Conservation (phyloP, 1,140 invertebrate genomes). For the Ectropis grisescens region DNA sequence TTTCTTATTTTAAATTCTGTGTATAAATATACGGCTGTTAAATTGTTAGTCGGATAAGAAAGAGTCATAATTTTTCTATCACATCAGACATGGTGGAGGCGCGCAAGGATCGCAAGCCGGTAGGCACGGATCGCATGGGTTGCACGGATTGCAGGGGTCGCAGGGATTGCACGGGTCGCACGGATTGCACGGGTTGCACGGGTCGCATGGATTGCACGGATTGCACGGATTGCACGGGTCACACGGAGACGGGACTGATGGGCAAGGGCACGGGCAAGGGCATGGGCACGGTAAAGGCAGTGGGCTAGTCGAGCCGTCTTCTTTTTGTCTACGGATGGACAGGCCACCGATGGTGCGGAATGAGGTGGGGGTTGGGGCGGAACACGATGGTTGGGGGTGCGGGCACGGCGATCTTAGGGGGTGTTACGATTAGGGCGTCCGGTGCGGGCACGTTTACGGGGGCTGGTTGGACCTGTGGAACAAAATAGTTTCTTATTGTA, state of each 20-base stretch:
- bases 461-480: conserved; percentile 32
- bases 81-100: conserved; percentile 16
- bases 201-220: no score
- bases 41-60: conserved; percentile 1
- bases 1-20: no score
- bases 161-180: no score
- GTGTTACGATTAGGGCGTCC: conserved; percentile 21
- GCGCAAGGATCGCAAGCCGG: conserved; percentile 1
- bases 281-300: conserved; percentile 27
- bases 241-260: no score
- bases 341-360: conserved; percentile 29
- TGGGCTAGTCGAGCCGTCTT: not conserved
- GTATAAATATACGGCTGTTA: conserved; percentile 10
- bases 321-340: conserved; percentile 4
- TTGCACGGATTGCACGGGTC: no score
- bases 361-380: conserved; percentile 21
- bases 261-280: no score
- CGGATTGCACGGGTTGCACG: no score
- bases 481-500: no score
- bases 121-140: conserved; percentile 6
- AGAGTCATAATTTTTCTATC: no score
- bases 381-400: conserved; percentile 35
- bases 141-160: no score
- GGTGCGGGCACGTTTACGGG: conserved; percentile 24
- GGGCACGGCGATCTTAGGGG: conserved; percentile 32